phyloP scores from a whole-genome alignment of 2,797 vertebrate genomes.

The Sylvilagus floridanus region DNA sequence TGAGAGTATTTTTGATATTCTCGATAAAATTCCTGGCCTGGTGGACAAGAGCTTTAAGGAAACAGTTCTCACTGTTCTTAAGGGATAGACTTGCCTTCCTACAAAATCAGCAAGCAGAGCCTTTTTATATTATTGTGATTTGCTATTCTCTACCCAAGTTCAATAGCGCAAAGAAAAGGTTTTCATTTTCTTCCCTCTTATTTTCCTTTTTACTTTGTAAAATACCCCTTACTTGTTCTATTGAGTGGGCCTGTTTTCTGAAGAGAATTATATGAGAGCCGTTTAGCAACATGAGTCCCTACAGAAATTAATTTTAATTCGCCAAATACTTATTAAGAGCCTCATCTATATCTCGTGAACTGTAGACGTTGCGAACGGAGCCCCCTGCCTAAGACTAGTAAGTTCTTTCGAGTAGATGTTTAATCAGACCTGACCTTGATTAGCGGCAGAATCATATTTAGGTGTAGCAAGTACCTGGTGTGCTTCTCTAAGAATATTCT shows the following conservation, averaged over 20 bases:
- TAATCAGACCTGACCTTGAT: neutral
- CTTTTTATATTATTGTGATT: neutral
- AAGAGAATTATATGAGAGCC: constrained; percentile 12
- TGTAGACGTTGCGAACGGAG: neutral
- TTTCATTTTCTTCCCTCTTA: constrained; percentile 28
- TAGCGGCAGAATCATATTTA: neutral
- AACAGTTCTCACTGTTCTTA: neutral
- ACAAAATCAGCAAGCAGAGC: neutral
- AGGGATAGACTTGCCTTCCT: neutral
- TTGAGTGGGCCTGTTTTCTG: neutral
- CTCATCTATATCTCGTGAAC: neutral
- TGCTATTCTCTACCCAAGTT: neutral
- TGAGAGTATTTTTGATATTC: neutral
- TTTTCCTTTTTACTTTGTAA: constrained; percentile 45
- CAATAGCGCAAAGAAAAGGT: neutral
- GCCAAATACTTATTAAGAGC: neutral
- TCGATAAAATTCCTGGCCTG: neutral
- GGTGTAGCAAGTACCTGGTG: neutral
- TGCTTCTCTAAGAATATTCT: neutral
- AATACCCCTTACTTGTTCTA: neutral
- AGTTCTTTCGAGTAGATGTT: neutral
- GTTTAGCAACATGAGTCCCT: neutral
- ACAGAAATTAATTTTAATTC: constrained; percentile 47
- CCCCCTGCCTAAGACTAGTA: neutral
- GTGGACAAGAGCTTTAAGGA: neutral